Evolutionary conservation across 2,888 invertebrate species (phyloP), one percentile per base, ranked within the genome.

Genomic region (Blastobasis adustella): DNA sequence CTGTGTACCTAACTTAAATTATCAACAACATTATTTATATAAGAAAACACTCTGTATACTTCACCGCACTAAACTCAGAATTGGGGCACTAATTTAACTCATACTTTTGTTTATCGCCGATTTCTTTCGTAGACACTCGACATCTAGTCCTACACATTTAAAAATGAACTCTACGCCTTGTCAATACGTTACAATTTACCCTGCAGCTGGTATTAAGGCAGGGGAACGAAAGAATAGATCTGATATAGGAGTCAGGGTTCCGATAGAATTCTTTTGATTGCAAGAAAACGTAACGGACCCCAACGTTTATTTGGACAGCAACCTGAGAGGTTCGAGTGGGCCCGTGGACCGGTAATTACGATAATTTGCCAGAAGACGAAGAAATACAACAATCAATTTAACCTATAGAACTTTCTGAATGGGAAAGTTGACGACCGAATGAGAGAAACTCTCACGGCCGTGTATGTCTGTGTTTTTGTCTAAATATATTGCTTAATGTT

Each of bases 291-390:
- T 84, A 88, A 87, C 86, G 84, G 82, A 80, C 88, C 86, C 86
- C 67, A 88, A 87, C 87, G 88, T 83, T 82, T 85, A 86, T 86
- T 87, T 86, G 86, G 87, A 86, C 85, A 86, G 81, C 81, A 84
- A 85, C 69, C 82, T 71, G 84, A 85, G 86, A 85, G 84, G 73
- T 76, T 87, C 71, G 76, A 88, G 87, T 85, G 81, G 77, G 74
- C 79, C 78, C 46, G 77, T 66, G 69, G 74, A 78, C 78, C 23
- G 23, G 23, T 86, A 88, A 88, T 87, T 87, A 85, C 87, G 76
- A 83, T 88, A 85, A 88, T 86, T 86, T 84, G 66, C 57, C 57
- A 68, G 79, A 78, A 84, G 84, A 86, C 82, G 82, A 83, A 81
- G 76, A 67, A 76, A 40, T 50, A 2, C 37, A 23, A 23, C 23